Base-by-base conservation (phyloP, 2,888 invertebrate species). In the Agrotis ipsilon region DNA sequence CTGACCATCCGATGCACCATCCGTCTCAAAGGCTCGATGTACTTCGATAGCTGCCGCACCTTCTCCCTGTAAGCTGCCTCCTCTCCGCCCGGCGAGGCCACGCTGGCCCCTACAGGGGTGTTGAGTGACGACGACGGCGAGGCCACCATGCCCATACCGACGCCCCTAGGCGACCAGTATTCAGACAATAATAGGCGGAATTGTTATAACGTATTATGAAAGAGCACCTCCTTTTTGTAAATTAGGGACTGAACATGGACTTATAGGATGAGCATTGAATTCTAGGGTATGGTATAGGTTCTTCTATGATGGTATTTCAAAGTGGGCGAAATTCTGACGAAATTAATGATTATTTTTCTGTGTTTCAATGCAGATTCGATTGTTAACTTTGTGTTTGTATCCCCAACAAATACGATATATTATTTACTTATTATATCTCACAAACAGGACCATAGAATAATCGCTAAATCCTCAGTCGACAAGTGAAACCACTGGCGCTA, bases 41-140 rank as follows among this genome's bases (percentile, higher is more conserved):
- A 99, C 93, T 98, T 99, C 85, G 98, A 98, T 45, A 99, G 96
- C 89, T 99, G 98, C 45, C 98, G 97, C 73, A 99, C 98, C 93
- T 99, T 99, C 89, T 99, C 99, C 66, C 98, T 95, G 91, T 99
- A 99, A 0, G 98, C 98, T 68, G 98, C 98, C 86, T 99, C 99
- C 86, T 99, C 99, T 0, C 94, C 94, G 2, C 95, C 92, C 68
- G 96, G 96, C 3, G 96, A 96, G 0, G 94, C 95, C 68, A 91
- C 95, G 2, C 92, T 89, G 11, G 92, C 93, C 0, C 95, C 94
- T 71, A 96, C 96, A 0, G 98, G 98, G 0, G 98, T 98, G 92
- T 98, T 98, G 21, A 98, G 94, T 0, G 98, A 98, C 45, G 98
- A 97, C 49, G 98, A 98, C 0, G 98, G 98, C n/a, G 98, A 98